Evolutionary conservation across 2,888 invertebrate genomes (phyloP).

Genomic region (Onthophagus sagittarius): DNA sequence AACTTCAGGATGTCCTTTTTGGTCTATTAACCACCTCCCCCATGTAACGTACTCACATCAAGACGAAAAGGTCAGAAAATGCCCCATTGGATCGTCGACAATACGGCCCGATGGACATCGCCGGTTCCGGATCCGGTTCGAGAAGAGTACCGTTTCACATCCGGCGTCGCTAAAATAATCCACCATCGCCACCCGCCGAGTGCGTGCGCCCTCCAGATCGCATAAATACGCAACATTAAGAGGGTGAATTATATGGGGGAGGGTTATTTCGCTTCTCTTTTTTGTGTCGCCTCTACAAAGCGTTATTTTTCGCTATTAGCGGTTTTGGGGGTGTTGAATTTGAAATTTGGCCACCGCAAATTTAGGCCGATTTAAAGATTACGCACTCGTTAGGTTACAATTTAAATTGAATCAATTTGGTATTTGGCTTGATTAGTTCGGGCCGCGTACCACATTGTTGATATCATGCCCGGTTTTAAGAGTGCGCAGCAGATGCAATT

Average conservation of each 20-base stretch:
- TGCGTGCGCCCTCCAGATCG: background rate
- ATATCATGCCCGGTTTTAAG: slow-evolving; percentile 4
- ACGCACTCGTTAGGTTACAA: background rate
- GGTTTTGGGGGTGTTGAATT: background rate
- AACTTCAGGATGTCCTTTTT: background rate
- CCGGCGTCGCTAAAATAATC: background rate
- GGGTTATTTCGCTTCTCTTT: background rate
- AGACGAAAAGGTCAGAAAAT: background rate
- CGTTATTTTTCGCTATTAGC: background rate
- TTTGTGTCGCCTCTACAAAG: background rate
- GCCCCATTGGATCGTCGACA: background rate
- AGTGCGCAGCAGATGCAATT: slow-evolving; percentile 3
- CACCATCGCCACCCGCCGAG: background rate
- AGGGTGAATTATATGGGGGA: background rate
- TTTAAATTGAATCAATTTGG: background rate
- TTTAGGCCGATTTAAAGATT: background rate
- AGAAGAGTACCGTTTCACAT: background rate
- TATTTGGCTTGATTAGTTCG: background rate
- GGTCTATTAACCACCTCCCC: background rate
- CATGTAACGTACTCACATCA: too few relatives aligned
- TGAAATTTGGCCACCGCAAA: background rate
- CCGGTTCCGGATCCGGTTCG: background rate
- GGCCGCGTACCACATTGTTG: slow-evolving; percentile 9
- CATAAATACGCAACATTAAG: background rate
- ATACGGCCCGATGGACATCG: background rate